These are phyloP conservation scores for Lamellibrachia satsuma DNA, from an alignment of 2,888 invertebrate genomes.

Conservation along the genomic window DNA sequence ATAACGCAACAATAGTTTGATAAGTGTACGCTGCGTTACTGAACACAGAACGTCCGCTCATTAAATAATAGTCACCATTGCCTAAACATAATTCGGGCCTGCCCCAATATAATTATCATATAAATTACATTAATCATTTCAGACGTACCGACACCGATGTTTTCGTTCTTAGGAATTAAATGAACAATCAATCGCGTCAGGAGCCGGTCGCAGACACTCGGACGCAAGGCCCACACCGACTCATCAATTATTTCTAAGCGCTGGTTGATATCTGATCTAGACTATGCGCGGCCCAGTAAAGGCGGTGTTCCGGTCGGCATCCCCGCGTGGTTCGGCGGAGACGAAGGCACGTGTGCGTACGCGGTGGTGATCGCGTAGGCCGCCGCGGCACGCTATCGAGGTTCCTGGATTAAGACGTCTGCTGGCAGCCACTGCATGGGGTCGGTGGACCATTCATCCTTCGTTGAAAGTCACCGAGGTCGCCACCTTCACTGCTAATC, in stretches of 20 bases:
- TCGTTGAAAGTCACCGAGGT: neutral
- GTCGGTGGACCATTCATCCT: neutral
- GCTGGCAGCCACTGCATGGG: neutral
- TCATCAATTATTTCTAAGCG: conserved; percentile 6
- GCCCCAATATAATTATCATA: neutral
- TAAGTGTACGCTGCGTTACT: neutral
- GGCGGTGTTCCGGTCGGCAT: neutral
- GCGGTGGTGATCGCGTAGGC: neutral
- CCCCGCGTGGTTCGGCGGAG: neutral
- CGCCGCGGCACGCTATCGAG: neutral
- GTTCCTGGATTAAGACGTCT: neutral
- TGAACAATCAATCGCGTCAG: neutral
- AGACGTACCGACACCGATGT: neutral
- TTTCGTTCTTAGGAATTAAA: neutral
- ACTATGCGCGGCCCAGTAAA: neutral
- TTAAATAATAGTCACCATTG: neutral
- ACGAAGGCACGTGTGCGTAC: neutral
- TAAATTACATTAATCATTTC: neutral
- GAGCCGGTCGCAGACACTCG: neutral
- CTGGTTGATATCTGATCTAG: conserved; percentile 9
- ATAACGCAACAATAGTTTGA: neutral
- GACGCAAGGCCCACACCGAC: neutral
- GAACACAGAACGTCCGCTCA: neutral
- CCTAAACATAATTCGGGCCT: neutral
- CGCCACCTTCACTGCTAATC: neutral